Evolutionary conservation across 92 coral and sea anemone species (phyloP).

Genomic region (Anthopleura xanthogrammica): DNA sequence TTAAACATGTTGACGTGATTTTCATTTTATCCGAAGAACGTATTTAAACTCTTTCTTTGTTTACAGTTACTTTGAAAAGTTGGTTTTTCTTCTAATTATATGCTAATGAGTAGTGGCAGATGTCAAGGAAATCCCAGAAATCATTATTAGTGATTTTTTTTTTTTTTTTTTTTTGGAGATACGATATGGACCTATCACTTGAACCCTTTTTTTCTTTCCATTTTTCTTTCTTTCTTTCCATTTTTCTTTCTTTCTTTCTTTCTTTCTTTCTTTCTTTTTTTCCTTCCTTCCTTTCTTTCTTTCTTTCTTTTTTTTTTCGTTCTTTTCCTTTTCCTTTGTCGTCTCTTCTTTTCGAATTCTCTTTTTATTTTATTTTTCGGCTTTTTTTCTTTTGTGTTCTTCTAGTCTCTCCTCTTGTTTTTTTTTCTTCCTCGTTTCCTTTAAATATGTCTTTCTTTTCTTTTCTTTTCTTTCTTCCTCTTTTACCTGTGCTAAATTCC

Average conservation of each 20-base stretch:
- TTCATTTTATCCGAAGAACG: not conserved
- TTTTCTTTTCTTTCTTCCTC: too few relatives aligned
- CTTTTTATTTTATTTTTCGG: not conserved
- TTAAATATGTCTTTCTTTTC: too few relatives aligned
- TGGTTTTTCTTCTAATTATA: not conserved
- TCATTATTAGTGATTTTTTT: not conserved
- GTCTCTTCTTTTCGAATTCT: not conserved
- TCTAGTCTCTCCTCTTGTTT: too few relatives aligned
- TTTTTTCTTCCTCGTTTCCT: too few relatives aligned
- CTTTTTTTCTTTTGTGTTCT: not conserved
- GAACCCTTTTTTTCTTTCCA: not conserved
- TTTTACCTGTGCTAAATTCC: too few relatives aligned
- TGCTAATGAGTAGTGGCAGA: not conserved
- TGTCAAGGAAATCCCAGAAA: not conserved
- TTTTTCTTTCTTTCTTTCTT: not conserved
- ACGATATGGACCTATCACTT: not conserved
- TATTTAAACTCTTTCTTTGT: slow-evolving; percentile 9
- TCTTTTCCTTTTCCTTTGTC: not conserved
- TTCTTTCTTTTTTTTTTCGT: not conserved
- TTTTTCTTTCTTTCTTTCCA: not conserved
- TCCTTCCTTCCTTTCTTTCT: not conserved
- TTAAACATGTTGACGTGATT: not conserved
- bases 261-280: not conserved
- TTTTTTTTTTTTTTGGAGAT: not conserved
- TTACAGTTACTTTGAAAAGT: slow-evolving; percentile 5